Percentiles rank a stretch among this genome's conserved stretches.
Evolutionary conservation across 2,113 vertebrate species (phyloP).

Genomic region (Enhydra lutris): DNA sequence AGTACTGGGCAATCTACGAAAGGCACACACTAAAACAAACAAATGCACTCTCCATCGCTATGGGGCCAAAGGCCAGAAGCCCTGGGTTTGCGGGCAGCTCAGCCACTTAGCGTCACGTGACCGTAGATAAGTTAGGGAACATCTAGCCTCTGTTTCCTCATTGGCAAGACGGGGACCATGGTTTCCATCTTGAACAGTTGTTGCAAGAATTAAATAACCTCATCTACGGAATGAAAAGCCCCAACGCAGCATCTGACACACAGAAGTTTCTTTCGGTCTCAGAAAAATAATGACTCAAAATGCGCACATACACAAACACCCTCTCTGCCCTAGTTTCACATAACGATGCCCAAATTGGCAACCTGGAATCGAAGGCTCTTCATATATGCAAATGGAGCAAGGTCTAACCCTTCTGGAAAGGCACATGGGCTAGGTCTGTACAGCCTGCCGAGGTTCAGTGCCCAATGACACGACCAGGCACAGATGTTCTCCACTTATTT

Average conservation of each 20-base stretch:
- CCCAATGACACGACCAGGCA: fast-evolving
- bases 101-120: neutral
- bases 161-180: neutral
- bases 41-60: neutral
- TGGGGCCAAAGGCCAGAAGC: neutral
- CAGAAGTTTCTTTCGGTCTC: neutral
- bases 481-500: neutral
- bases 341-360: neutral
- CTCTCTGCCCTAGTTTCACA: neutral
- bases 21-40: neutral
- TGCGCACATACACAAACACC: neutral
- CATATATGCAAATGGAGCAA: fast-evolving
- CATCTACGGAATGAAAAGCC: neutral
- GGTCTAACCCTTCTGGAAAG: neutral
- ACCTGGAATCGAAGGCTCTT: neutral
- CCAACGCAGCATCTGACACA: neutral
- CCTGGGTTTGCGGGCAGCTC: neutral
- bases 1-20: neutral
- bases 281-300: neutral
- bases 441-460: fast-evolving
- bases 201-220: neutral
- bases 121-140: neutral
- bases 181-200: neutral
- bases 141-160: neutral
- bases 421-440: neutral